Conservation (phyloP, 2,113 vertebrate species). For the Semnornis frantzii region DNA sequence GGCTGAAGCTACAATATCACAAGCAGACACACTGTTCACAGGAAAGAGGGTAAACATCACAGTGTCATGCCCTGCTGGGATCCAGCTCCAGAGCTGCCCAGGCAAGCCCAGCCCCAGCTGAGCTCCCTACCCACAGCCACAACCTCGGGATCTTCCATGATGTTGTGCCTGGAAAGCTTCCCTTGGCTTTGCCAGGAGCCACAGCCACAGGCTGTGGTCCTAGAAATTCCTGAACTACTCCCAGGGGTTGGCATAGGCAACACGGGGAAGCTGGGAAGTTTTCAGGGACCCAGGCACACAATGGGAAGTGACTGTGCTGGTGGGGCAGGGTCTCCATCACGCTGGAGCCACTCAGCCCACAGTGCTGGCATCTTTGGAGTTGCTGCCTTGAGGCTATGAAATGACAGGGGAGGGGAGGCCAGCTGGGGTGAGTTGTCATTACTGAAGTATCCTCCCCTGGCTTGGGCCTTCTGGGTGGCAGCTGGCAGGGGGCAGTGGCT, state of each 20-base stretch:
- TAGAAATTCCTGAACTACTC: not conserved
- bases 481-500: not conserved
- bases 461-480: not conserved
- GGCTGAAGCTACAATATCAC: not conserved
- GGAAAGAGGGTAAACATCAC: not conserved
- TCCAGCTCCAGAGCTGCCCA: not conserved
- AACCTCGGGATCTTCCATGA: accelerated
- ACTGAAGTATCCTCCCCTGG: not conserved
- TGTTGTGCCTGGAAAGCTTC: not conserved
- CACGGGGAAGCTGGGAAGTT: not conserved
- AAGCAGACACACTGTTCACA: not conserved
- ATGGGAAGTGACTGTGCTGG: accelerated
- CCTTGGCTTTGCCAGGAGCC: not conserved
- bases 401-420: not conserved
- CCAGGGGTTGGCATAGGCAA: not conserved
- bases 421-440: not conserved
- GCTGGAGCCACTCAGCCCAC: accelerated
- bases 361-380: not conserved
- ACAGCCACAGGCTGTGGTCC: not conserved
- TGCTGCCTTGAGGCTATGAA: not conserved
- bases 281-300: accelerated
- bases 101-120: accelerated
- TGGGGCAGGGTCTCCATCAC: not conserved
- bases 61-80: accelerated
- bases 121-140: not conserved